These are phyloP conservation scores for Lycopodina hypogea DNA, from an alignment of 37 sponge, comb jelly and placozoan genomes.

Conservation along the genomic window DNA sequence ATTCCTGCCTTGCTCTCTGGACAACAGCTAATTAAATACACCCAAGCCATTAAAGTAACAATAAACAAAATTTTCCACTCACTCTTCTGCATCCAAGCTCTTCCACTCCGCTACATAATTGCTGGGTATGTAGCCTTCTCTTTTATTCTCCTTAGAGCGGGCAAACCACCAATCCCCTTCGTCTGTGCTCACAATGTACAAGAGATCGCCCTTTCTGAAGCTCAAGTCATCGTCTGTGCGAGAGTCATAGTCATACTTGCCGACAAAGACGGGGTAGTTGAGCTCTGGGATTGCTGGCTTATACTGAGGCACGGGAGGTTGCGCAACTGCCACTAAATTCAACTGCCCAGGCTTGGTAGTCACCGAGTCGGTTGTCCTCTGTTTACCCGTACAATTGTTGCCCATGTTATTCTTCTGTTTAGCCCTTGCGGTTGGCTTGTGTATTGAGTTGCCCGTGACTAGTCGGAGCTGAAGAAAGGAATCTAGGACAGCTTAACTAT, in stretches of 20 bases:
- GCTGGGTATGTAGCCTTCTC: slow-evolving; percentile 94
- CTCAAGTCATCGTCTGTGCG: slow-evolving; percentile 91
- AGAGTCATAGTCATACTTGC: slow-evolving; percentile 94
- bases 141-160: slow-evolving; percentile 63
- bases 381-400: slow-evolving; percentile 9
- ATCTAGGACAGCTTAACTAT: background rate
- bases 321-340: background rate
- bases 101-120: slow-evolving; percentile 93
- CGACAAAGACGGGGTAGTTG: slow-evolving; percentile 75
- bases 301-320: background rate
- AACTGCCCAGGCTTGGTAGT: background rate
- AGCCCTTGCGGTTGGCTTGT: background rate
- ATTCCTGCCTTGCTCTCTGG: too few species aligned
- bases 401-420: slow-evolving; percentile 14
- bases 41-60: too few species aligned
- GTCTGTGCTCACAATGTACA: slow-evolving; percentile 89
- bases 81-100: slow-evolving; percentile 97
- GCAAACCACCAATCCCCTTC: slow-evolving; percentile 98
- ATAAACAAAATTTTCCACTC: too few species aligned
- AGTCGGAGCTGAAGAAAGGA: background rate
- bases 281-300: slow-evolving; percentile 24
- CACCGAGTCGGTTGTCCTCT: background rate
- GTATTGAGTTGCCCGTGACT: background rate
- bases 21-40: too few species aligned
- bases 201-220: slow-evolving; percentile 88